Base-by-base conservation (phyloP, 1,140 invertebrate species). In the Dendrolimus punctatus region DNA sequence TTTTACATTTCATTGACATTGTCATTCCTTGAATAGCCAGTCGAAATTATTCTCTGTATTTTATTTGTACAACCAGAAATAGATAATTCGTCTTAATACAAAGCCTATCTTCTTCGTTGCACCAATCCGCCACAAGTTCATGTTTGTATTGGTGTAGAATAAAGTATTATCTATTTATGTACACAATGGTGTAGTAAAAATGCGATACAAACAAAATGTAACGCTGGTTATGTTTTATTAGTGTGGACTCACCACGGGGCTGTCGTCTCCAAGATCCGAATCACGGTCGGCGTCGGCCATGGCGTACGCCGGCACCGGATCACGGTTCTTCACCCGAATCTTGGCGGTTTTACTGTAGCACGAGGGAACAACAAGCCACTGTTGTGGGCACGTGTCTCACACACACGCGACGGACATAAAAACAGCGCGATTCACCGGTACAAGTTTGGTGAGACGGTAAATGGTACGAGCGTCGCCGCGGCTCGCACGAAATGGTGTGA, bases 281-380 rank as follows among this genome's bases (percentile, higher is more conserved):
- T 95, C 94, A 76, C 93, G 91, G 81, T 93, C 93, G 88, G 93
- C 92, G 86, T 93, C 91, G 85, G 92, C 92, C 93, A 95, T 94
- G 87, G 92, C 92, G 89, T 94, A 94, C 88, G 93, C 92, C 88
- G 93, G 93, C 80, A 94, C 91, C 74, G 94, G 94, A 77, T 95
- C 93, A 90, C 92, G 91, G 83, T 95, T 95, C 93, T 95, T 96
- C 80, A 95, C 93, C 90, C 94, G 92, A 95, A 95, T 96, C 92
- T 95, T 96, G 93, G 85, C 88, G 88, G 89, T 72, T 90, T 90
- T 73, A 46, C 36, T 44, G 48, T 37, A 51, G 52, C 67, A 74
- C 66, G 70, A 55, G 53, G 57, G 60, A 55, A 65, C 53, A 76
- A 75, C 53, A 76, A 56, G 70, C 64, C 68, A 66, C 63, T 49